phyloP scores from a whole-genome alignment of 2,888 invertebrate genomes.

The Pasiphila rectangulata region DNA sequence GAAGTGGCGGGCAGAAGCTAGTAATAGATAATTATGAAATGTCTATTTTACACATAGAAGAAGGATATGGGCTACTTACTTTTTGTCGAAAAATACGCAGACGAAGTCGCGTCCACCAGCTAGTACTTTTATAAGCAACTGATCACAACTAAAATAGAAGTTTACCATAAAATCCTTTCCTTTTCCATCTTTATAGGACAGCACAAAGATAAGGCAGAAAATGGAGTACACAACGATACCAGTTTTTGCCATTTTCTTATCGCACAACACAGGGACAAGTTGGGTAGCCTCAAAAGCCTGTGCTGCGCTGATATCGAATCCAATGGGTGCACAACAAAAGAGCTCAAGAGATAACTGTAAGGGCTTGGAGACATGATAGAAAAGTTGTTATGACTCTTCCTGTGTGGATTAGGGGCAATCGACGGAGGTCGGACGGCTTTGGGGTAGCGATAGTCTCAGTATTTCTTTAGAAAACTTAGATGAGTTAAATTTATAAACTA shows the following conservation, averaged over 20 bases:
- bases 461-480: background rate
- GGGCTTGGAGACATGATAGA: constrained; percentile 11
- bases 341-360: constrained; percentile 13
- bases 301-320: constrained; percentile 24
- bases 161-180: background rate
- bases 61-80: too few species aligned
- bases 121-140: too few species aligned
- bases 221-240: constrained; percentile 2
- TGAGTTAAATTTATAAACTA: too few species aligned
- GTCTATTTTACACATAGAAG: too few species aligned
- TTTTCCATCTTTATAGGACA: background rate
- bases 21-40: too few species aligned
- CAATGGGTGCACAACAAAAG: constrained; percentile 25
- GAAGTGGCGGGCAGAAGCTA: too few species aligned
- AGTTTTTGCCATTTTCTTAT: constrained; percentile 15
- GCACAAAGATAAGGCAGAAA: constrained; percentile 6
- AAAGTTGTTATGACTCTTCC: constrained; percentile 12
- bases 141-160: too few species aligned
- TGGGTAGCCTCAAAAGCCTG: constrained; percentile 21
- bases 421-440: constrained; percentile 5
- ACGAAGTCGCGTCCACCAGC: too few species aligned
- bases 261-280: constrained; percentile 20
- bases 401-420: constrained; percentile 11
- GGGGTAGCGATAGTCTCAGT: background rate
- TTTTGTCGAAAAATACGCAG: too few species aligned